A percentile compares a stretch with the other conserved stretches of the same genome.
These are phyloP conservation scores for Microctenopoma steveboyesi DNA, from an alignment of 2,797 vertebrate genomes.

Conservation along the genomic window DNA sequence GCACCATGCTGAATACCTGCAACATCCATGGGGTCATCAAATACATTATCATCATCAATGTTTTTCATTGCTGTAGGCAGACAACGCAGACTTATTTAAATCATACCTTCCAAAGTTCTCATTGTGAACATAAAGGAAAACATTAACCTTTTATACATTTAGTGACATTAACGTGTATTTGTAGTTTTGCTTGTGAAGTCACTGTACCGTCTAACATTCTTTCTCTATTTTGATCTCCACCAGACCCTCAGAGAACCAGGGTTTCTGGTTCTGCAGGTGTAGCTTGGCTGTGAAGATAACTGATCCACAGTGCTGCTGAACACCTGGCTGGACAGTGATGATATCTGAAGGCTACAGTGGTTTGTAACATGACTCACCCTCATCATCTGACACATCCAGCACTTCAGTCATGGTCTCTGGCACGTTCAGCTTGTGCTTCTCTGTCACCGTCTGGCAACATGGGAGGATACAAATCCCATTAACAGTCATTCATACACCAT, in stretches of 20 bases:
- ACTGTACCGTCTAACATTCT: too few relatives aligned
- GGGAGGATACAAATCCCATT: background rate
- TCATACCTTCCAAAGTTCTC: background rate
- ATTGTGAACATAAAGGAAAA: background rate
- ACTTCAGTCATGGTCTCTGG: conserved; percentile 99
- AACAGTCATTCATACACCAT: background rate
- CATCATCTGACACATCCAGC: conserved; percentile 97
- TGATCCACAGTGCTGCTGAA: background rate
- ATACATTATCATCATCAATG: conserved; percentile 85
- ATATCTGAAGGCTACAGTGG: background rate
- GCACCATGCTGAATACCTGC: conserved; percentile 80
- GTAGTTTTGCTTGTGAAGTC: too few relatives aligned
- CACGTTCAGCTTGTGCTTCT: conserved; percentile 98
- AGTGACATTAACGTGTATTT: background rate
- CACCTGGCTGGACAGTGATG: background rate
- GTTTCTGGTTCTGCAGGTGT: too few relatives aligned
- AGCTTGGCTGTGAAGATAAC: background rate
- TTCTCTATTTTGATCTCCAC: too few relatives aligned
- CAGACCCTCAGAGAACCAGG: too few relatives aligned
- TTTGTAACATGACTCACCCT: conserved; percentile 85
- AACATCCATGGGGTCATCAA: conserved; percentile 85
- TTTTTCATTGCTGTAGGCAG: conserved; percentile 80
- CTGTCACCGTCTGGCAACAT: conserved; percentile 90
- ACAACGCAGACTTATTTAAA: conserved; percentile 67
- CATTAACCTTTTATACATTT: background rate